A percentile compares a stretch with the other conserved stretches of the same genome.
Conservation (phyloP, 2,888 invertebrate genomes). For the Drosophila buzzatii region DNA sequence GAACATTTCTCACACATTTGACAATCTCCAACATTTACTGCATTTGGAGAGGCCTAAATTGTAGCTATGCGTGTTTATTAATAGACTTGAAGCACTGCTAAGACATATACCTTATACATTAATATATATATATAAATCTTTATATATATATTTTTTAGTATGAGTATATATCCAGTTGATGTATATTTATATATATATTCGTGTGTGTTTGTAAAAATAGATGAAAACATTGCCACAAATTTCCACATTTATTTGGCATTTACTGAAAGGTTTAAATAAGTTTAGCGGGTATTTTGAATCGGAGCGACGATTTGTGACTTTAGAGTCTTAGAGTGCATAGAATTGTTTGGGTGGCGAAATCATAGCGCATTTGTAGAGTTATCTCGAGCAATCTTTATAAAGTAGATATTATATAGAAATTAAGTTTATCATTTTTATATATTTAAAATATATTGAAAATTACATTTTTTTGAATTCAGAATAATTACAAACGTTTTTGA, state of each 20-base stretch:
- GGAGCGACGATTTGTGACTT: background rate
- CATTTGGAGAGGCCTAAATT: slow-evolving; percentile 70
- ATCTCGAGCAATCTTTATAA: background rate
- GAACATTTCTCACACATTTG: slow-evolving; percentile 22
- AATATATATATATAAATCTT: background rate
- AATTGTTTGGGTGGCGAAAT: background rate
- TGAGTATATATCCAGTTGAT: slow-evolving; percentile 4
- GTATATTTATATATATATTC: background rate
- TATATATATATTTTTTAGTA: background rate
- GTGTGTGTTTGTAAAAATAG: slow-evolving; percentile 63
- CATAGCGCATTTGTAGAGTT: background rate
- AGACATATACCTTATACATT: slow-evolving; percentile 8
- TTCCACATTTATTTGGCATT: slow-evolving; percentile 53
- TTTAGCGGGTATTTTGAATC: background rate
- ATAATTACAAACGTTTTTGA: too few species aligned
- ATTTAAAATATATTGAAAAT: too few species aligned
- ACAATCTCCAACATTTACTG: slow-evolving; percentile 51
- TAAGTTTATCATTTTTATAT: too few species aligned
- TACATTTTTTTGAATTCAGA: too few species aligned
- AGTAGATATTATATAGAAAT: background rate
- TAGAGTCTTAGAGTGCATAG: background rate
- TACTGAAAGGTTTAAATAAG: background rate
- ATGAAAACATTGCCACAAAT: slow-evolving; percentile 51
- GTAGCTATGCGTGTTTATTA: slow-evolving; percentile 39
- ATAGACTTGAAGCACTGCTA: slow-evolving; percentile 26